A percentile compares a stretch with the other conserved stretches of the same genome.
Evolutionary conservation across 1,140 invertebrate genomes (phyloP).

Genomic region (Eumaeus atala): DNA sequence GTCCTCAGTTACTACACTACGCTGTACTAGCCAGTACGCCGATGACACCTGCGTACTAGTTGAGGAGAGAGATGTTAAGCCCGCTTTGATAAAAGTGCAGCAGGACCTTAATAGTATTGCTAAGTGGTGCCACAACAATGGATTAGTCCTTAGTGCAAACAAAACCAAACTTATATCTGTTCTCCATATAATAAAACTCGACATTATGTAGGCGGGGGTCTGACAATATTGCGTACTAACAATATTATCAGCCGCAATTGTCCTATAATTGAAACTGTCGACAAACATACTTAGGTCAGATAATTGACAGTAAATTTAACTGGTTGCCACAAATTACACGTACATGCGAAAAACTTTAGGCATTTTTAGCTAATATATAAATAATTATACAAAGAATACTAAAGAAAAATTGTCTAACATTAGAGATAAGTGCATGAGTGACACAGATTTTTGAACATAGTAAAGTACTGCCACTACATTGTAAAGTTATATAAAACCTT

Average conservation of each 20-base stretch:
- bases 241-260: not conserved
- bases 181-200: conserved; percentile 10
- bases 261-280: not conserved
- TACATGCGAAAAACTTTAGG: not conserved
- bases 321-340: not conserved
- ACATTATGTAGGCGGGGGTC: not conserved
- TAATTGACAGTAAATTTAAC: not conserved
- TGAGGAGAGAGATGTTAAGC: conserved; percentile 11
- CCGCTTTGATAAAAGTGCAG: conserved; percentile 13
- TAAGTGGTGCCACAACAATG: conserved; percentile 21
- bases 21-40: conserved; percentile 20
- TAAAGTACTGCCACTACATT: not conserved
- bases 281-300: not conserved
- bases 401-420: not conserved
- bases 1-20: conserved; percentile 11
- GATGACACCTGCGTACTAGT: conserved; percentile 24
- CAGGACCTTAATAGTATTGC: conserved; percentile 12
- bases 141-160: conserved; percentile 15
- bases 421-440: not conserved
- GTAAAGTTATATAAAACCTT: not conserved
- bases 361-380: not conserved
- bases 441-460: not conserved
- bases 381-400: not conserved
- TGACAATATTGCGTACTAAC: not conserved
- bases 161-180: conserved; percentile 16